phyloP scores from a whole-genome alignment of 2,797 vertebrate species.

The Novumbra hubbsi region DNA sequence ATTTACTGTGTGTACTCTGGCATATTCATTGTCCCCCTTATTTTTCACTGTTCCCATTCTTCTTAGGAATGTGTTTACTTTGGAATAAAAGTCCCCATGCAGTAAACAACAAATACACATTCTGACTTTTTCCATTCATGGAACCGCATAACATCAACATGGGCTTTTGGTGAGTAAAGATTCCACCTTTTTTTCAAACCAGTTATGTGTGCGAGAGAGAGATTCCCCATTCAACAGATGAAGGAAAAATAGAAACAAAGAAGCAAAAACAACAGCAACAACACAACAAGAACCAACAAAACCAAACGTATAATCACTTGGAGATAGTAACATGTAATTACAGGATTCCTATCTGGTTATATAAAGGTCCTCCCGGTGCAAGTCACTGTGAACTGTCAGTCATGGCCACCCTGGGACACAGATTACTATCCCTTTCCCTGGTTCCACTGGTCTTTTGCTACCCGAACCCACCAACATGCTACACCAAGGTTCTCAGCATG shows the following conservation, averaged over 20 bases:
- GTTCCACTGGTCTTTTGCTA: neutral
- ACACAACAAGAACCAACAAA: neutral
- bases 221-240: neutral
- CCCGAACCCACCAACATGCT: constrained; percentile 18
- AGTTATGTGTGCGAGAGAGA: neutral
- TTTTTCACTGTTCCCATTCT: neutral
- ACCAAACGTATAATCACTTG: neutral
- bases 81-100: neutral
- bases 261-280: neutral
- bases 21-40: neutral
- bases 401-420: neutral
- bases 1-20: neutral
- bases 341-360: constrained; percentile 8
- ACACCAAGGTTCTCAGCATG: constrained; percentile 23
- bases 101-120: neutral
- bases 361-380: neutral
- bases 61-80: no score
- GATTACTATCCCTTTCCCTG: neutral
- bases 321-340: neutral
- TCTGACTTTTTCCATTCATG: neutral
- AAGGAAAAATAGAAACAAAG: neutral
- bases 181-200: neutral
- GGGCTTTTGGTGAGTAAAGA: neutral
- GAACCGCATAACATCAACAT: neutral
- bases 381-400: neutral